phyloP scores from a whole-genome alignment of 2,797 vertebrate species.

The Discoglossus pictus region DNA sequence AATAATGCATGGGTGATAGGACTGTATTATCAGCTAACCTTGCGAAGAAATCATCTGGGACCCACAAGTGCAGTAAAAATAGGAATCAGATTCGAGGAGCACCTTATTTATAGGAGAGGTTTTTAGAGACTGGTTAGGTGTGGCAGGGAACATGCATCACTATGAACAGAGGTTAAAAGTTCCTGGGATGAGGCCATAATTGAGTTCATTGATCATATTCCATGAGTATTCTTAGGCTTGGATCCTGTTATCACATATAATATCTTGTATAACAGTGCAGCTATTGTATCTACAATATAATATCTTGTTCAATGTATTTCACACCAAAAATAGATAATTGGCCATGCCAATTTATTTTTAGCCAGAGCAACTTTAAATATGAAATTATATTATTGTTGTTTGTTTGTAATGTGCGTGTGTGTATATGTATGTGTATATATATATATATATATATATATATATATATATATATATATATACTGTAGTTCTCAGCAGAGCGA shows the following conservation, averaged over 20 bases:
- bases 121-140: constrained; percentile 75
- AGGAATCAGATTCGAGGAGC: constrained; percentile 57
- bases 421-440: too few species aligned
- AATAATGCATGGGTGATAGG: constrained; percentile 96
- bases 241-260: constrained; percentile 21
- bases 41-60: constrained; percentile 86
- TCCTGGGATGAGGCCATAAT: constrained; percentile 78
- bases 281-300: constrained; percentile 18
- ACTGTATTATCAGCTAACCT: constrained; percentile 97
- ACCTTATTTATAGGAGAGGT: constrained; percentile 77
- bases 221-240: constrained; percentile 20
- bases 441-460: too few species aligned
- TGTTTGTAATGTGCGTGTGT: too few species aligned
- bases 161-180: constrained; percentile 65
- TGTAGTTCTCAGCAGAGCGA: too few species aligned
- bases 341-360: too few species aligned
- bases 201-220: constrained; percentile 90
- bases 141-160: constrained; percentile 73
- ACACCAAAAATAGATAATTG: too few species aligned
- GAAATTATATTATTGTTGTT: too few species aligned
- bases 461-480: too few species aligned
- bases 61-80: constrained; percentile 73
- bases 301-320: constrained; percentile 5
- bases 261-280: background rate
- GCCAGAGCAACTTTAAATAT: too few species aligned